A percentile compares a stretch with the other conserved stretches of the same genome.
phyloP scores from a whole-genome alignment of 2,888 invertebrate genomes.

The Terebella lapidaria region DNA sequence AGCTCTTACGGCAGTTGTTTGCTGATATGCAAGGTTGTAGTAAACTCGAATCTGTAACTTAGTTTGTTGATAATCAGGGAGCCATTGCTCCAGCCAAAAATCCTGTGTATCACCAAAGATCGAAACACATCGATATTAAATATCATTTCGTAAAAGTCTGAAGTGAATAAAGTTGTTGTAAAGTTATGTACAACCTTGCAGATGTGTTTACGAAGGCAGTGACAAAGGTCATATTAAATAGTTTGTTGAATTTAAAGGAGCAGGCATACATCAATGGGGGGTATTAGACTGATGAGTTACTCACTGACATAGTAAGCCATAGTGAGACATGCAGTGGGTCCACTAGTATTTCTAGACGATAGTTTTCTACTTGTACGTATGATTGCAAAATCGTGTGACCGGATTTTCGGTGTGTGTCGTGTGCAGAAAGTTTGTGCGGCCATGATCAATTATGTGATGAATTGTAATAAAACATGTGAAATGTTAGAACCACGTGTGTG shows the following conservation, averaged over 20 bases:
- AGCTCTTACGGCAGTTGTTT: not conserved
- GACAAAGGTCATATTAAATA: not conserved
- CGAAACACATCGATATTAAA: slow-evolving; percentile 13
- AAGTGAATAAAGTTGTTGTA: not conserved
- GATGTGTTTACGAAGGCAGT: slow-evolving; percentile 13
- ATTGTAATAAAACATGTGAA: too few species aligned
- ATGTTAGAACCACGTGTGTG: too few species aligned
- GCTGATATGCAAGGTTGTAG: not conserved
- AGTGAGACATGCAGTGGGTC: too few species aligned
- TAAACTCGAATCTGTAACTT: not conserved
- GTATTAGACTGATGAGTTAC: too few species aligned
- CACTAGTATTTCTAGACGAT: too few species aligned
- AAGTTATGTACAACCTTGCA: slow-evolving; percentile 4
- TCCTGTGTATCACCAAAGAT: slow-evolving; percentile 13
- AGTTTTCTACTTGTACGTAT: too few species aligned
- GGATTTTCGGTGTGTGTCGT: too few species aligned
- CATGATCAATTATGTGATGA: too few species aligned
- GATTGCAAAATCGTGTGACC: too few species aligned
- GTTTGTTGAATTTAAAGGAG: not conserved
- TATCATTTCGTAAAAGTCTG: slow-evolving; percentile 9
- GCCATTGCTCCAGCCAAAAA: slow-evolving; percentile 11
- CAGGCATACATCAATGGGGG: too few species aligned
- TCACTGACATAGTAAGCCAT: too few species aligned
- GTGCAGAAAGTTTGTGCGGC: too few species aligned
- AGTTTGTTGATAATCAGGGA: slow-evolving; percentile 13